These are phyloP conservation scores for Protosalanx chinensis DNA, from an alignment of 2,797 vertebrate genomes.

Conservation along the genomic window DNA sequence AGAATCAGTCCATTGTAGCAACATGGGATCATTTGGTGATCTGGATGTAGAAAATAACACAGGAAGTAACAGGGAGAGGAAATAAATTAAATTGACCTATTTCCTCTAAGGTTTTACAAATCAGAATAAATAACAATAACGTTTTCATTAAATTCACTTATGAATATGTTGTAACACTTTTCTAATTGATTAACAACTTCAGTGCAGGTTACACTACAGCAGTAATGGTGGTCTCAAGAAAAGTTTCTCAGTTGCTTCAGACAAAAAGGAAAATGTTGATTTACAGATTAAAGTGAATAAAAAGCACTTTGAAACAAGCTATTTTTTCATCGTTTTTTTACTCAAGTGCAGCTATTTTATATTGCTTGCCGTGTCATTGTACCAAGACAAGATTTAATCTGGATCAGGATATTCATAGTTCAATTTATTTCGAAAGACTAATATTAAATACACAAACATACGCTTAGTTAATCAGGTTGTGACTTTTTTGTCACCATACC, in stretches of 20 bases:
- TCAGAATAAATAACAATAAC: background rate
- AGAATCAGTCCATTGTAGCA: conserved; percentile 33
- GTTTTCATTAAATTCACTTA: background rate
- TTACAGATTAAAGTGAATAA: no score
- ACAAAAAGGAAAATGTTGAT: conserved; percentile 27
- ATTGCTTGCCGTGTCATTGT: no score
- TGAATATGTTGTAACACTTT: conserved; percentile 44
- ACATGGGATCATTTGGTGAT: conserved; percentile 45
- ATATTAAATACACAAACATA: no score
- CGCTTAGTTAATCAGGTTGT: no score
- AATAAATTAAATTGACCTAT: conserved; percentile 11
- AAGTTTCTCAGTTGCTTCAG: conserved; percentile 29
- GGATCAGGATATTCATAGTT: no score
- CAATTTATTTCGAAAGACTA: no score
- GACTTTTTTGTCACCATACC: no score
- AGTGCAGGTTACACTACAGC: conserved; percentile 41
- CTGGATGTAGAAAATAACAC: conserved; percentile 28
- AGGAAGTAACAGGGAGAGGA: conserved; percentile 23
- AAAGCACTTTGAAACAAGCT: no score
- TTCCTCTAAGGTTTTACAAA: conserved; percentile 17
- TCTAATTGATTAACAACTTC: conserved; percentile 31
- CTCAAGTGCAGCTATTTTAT: no score
- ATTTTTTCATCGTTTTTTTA: no score
- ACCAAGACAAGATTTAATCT: no score
- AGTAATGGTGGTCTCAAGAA: conserved; percentile 42